Evolutionary conservation across 2,797 vertebrate genomes (phyloP), one percentile per base, ranked within the genome.

Genomic region (Micromesistius poutassou): DNA sequence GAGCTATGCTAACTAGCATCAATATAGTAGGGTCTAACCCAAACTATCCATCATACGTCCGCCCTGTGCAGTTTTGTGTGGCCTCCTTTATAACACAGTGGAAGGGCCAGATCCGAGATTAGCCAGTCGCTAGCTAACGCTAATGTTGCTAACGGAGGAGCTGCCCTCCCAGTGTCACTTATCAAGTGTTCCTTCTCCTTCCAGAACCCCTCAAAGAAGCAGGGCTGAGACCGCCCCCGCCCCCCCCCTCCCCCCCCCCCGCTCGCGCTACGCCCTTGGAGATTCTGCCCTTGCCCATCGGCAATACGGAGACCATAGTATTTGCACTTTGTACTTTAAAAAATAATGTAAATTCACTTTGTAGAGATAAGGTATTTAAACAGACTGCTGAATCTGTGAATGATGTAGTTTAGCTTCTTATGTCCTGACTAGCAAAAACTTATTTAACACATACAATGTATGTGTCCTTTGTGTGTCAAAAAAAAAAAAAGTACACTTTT

Each of bases 251-350:
- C 22, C 33, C 1, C 33, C 33, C 68, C 74, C 80, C 71, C 76
- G n/a, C n/a, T n/a, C 79, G 84, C 72, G 80, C 79, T 85, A 89
- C 89, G 85, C 79, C 83, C 90, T 80, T 72, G 90, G 92, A 93
- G 91, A 88, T 83, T 87, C 84, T 84, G 89, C 92, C 94, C 92
- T 95, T 93, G 95, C 93, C 95, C 94, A 94, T 94, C 92, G 91
- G 94, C 95, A 93, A 95, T 75, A 90, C 91, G 92, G 94, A 94
- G 94, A 91, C 93, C 91, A 95, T 97, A 97, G 97, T 97, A 96
- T 97, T 98, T 98, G 97, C 97, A 98, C 97, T 99, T 97, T 98
- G 96, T 99, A 97, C 96, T 97, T 97, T 96, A 96, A 94, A 90
- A 87, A 90, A 62, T 62, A 91, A 96, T 97, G 97, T 98, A 97